A percentile compares a stretch with the other conserved stretches of the same genome.
phyloP scores from a whole-genome alignment of 2,888 invertebrate species.

The Osmoderma eremita region DNA sequence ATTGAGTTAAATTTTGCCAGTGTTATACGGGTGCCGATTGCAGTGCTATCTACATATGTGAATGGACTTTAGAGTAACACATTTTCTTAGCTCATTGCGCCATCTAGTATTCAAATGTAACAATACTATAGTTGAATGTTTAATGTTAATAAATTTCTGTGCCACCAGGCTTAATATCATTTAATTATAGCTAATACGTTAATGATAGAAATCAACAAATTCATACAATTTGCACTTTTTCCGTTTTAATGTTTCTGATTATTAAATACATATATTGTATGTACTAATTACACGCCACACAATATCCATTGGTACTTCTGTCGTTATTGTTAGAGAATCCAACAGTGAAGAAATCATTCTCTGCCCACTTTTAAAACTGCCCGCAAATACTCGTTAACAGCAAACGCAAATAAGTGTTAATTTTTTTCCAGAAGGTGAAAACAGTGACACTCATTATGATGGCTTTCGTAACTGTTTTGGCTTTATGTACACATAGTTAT shows the following conservation, averaged over 20 bases:
- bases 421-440: conserved; percentile 38
- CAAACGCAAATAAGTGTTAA: conserved; percentile 33
- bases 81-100: not conserved
- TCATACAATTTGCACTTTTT: conserved; percentile 22
- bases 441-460: conserved; percentile 37
- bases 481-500: conserved; percentile 35
- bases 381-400: conserved; percentile 16
- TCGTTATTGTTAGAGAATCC: conserved; percentile 6
- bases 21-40: no score
- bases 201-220: conserved; percentile 26
- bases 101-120: not conserved
- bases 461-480: conserved; percentile 32
- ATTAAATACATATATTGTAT: conserved; percentile 14
- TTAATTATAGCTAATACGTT: conserved; percentile 3
- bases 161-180: conserved; percentile 10
- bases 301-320: conserved; percentile 13
- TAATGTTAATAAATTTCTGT: conserved; percentile 4
- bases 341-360: conserved; percentile 29
- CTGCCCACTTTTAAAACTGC: conserved; percentile 1
- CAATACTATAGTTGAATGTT: not conserved
- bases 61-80: no score
- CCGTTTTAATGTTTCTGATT: conserved; percentile 2
- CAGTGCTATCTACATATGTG: no score
- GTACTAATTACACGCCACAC: conserved; percentile 7
- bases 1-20: no score